A percentile compares a stretch with the other conserved stretches of the same genome.
These are phyloP conservation scores for Paramormyrops kingsleyae DNA, from an alignment of 2,113 vertebrate species.

Conservation along the genomic window DNA sequence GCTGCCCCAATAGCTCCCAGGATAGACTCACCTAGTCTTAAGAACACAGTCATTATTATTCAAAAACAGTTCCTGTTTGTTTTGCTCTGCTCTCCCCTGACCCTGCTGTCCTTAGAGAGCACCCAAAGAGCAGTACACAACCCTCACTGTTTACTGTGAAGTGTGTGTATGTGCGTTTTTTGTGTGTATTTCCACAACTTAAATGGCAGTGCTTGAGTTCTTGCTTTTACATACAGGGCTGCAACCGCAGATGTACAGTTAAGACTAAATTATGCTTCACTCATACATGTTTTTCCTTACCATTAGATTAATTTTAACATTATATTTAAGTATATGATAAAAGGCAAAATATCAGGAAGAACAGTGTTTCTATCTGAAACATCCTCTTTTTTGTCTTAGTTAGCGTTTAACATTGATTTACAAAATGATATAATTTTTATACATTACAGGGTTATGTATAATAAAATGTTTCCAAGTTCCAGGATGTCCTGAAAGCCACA, in stretches of 20 bases:
- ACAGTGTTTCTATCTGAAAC: neutral
- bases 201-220: neutral
- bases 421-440: neutral
- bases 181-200: neutral
- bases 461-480: neutral
- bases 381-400: neutral
- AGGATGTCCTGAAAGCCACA: neutral
- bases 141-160: neutral
- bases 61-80: neutral
- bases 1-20: neutral
- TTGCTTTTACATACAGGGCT: neutral
- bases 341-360: neutral
- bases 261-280: neutral
- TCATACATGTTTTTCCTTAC: neutral
- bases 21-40: neutral
- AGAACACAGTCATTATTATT: constrained; percentile 4
- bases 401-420: neutral
- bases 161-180: neutral
- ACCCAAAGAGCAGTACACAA: neutral
- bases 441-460: neutral
- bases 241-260: neutral
- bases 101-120: neutral
- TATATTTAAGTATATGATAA: neutral
- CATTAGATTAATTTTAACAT: neutral
- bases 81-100: neutral